These are phyloP conservation scores for Ciona savignyi DNA, from an alignment of 23 tunicate genomes.

Conservation along the genomic window DNA sequence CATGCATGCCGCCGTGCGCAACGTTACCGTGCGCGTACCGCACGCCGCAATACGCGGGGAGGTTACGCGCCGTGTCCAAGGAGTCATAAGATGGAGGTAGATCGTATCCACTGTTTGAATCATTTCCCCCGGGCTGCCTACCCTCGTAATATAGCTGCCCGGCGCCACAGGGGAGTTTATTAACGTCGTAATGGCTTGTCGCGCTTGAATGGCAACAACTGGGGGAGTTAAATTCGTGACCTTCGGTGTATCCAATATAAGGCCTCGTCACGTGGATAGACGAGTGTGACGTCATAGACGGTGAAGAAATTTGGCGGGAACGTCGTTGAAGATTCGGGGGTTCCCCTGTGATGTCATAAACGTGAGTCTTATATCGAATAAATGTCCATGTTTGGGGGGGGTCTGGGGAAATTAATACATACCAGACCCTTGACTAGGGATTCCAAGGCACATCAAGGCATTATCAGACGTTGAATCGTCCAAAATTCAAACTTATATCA, in stretches of 20 bases:
- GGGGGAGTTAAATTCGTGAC: not conserved
- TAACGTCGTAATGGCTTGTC: too few relatives aligned
- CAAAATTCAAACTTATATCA: too few relatives aligned
- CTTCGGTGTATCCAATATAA: not conserved
- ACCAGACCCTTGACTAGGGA: too few relatives aligned
- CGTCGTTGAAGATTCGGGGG: not conserved
- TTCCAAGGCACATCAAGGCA: too few relatives aligned
- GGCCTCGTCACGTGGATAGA: not conserved
- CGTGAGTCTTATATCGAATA: not conserved
- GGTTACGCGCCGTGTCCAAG: not conserved
- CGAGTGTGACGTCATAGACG: not conserved
- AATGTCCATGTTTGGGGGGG: too few relatives aligned
- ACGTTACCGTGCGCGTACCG: too few relatives aligned
- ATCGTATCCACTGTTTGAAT: slow-evolving; percentile 1
- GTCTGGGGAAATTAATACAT: too few relatives aligned
- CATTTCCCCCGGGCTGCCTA: too few relatives aligned
- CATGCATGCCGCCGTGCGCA: too few relatives aligned
- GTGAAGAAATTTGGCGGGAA: slow-evolving; percentile 1
- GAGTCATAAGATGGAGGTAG: slow-evolving; percentile 32
- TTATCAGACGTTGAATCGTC: too few relatives aligned
- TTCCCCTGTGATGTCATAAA: not conserved
- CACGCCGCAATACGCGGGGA: not conserved
- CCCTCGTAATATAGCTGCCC: too few relatives aligned
- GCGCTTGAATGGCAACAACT: not conserved
- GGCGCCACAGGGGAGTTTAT: too few relatives aligned